Evolutionary conservation across 37 sponge, comb jelly and placozoan genomes (phyloP).

Genomic region (Halisarca cf. caerulea): DNA sequence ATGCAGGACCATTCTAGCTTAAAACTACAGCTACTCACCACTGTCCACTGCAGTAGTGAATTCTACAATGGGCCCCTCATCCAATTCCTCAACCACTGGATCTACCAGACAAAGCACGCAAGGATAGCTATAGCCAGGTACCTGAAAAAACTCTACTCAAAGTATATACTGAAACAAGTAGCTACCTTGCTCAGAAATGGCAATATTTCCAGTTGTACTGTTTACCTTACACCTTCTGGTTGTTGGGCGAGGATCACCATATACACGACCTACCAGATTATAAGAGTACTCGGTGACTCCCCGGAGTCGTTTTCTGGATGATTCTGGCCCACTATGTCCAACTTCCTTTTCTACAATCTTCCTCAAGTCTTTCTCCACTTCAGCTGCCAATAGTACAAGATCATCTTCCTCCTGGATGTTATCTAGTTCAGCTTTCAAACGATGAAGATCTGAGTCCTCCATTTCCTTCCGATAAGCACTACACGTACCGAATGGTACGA

Average conservation of each 20-base stretch:
- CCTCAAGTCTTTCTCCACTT: not conserved
- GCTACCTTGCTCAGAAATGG: constrained; percentile 2
- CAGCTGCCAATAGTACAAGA: not conserved
- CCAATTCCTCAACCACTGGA: not conserved
- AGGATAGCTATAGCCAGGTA: not conserved
- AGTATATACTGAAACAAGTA: not conserved
- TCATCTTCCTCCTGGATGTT: not conserved
- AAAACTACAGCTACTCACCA: not conserved
- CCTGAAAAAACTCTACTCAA: not conserved
- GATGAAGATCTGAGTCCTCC: too few species aligned
- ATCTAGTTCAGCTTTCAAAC: not conserved
- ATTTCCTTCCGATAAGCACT: too few species aligned
- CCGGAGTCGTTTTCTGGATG: too few species aligned
- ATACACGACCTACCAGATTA: not conserved
- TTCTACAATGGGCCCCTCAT: not conserved
- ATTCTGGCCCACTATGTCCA: not conserved
- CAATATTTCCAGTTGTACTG: not conserved
- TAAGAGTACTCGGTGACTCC: constrained; percentile 20
- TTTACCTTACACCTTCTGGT: not conserved
- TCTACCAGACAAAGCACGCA: too few species aligned
- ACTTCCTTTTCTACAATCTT: not conserved
- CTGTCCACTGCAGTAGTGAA: constrained; percentile 17
- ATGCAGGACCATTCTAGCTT: too few species aligned
- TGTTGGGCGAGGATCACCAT: not conserved
- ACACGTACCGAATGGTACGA: too few species aligned